These are phyloP conservation scores for Nasua narica DNA, from an alignment of 2,797 vertebrate species.

Conservation along the genomic window DNA sequence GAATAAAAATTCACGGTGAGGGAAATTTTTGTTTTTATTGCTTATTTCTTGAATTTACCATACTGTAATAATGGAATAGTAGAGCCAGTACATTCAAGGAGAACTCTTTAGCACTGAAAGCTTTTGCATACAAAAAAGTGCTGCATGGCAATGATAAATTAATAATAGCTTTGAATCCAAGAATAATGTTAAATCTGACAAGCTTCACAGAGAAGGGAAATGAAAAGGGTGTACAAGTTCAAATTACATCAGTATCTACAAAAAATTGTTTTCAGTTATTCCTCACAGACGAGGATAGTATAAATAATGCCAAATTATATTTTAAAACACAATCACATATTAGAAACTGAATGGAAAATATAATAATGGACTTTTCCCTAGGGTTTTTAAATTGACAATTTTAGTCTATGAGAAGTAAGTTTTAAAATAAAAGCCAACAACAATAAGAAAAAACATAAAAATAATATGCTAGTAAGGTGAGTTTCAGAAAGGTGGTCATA, in stretches of 20 bases:
- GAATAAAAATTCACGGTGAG: background rate
- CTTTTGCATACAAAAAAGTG: slow-evolving; percentile 67
- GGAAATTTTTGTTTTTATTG: background rate
- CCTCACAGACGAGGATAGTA: slow-evolving; percentile 51
- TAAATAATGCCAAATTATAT: slow-evolving; percentile 63
- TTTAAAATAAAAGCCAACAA: background rate
- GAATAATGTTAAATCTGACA: slow-evolving; percentile 73
- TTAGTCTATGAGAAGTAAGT: background rate
- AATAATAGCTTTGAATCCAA: slow-evolving; percentile 74
- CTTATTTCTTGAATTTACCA: slow-evolving; percentile 31
- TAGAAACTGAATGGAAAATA: slow-evolving; percentile 49
- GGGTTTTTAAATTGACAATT: slow-evolving; percentile 41
- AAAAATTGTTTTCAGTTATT: slow-evolving; percentile 62
- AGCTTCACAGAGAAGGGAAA: slow-evolving; percentile 59
- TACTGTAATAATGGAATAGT: slow-evolving; percentile 37
- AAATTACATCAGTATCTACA: slow-evolving; percentile 57
- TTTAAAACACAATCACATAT: slow-evolving; percentile 51
- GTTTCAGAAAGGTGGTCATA: background rate
- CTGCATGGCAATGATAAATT: slow-evolving; percentile 75
- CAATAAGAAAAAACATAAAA: background rate
- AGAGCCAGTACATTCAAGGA: slow-evolving; percentile 54
- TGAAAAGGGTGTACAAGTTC: slow-evolving; percentile 64
- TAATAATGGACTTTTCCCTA: background rate
- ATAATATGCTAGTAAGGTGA: background rate
- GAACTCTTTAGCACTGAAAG: slow-evolving; percentile 24